Evolutionary conservation across 2,113 vertebrate genomes (phyloP).

Genomic region (Triplophysa rosa): DNA sequence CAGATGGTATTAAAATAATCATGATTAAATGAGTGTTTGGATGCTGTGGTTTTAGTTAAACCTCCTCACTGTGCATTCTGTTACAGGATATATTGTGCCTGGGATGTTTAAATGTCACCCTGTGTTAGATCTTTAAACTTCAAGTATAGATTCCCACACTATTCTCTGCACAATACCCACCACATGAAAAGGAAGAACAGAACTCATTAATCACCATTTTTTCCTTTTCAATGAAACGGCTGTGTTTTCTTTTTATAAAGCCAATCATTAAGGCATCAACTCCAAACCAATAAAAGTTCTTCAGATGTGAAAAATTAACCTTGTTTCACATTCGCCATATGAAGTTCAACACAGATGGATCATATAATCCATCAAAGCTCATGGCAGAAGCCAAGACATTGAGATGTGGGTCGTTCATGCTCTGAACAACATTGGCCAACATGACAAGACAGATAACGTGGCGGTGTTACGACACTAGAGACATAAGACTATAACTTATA

Average conservation of each 20-base stretch:
- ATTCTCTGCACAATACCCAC: not conserved
- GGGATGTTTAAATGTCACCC: not conserved
- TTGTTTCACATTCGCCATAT: not conserved
- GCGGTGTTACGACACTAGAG: not conserved
- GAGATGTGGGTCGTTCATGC: constrained; percentile 12
- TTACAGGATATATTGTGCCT: not conserved
- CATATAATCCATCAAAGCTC: not conserved
- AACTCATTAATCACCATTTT: not conserved
- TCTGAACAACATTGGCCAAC: constrained; percentile 18
- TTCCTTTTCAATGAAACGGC: no score
- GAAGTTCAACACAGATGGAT: constrained; percentile 5
- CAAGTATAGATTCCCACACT: not conserved
- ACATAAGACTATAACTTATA: not conserved
- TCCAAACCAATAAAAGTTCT: not conserved
- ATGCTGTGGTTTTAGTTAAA: not conserved
- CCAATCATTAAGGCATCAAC: no score
- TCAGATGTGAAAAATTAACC: not conserved
- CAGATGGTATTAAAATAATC: not conserved
- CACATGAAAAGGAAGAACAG: not conserved
- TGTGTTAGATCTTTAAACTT: not conserved
- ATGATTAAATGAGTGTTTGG: not conserved
- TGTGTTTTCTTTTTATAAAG: no score
- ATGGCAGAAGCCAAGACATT: constrained; percentile 3
- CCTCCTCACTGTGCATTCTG: not conserved
- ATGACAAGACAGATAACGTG: constrained; percentile 43